Evolutionary conservation across 2,113 vertebrate species (phyloP), one percentile per base, ranked within the genome.

Genomic region (Coptodon bakossiorum): DNA sequence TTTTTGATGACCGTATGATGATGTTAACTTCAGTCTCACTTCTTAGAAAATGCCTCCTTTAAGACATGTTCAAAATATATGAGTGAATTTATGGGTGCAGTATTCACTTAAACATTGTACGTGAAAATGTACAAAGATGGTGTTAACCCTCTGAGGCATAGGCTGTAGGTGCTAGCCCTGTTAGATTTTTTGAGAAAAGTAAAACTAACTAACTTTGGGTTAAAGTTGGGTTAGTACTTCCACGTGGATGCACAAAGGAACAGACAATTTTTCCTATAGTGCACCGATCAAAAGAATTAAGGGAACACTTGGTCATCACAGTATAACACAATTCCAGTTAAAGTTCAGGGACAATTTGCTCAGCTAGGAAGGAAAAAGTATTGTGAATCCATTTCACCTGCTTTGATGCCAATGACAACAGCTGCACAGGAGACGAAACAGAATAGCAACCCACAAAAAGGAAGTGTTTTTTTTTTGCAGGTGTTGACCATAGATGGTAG

Each of bases 401-500:
- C 43, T 76, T 76, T 76, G 71, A 17, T 76, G 24, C 16, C 24
- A 19, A 31, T 76, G 43, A 76, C 24, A 31, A 19, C 68, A 76
- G 1, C 13, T 45, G 22, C 40, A 76, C 14, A 45, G 24, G 9
- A 48, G 14, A 48, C 0, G 6, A 45, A 76, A 11, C 14, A 76
- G 6, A 27, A 50, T 19, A 48, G 9, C 40, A 48, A 29, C 43
- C 3, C 9, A 17, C 43, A 50, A 12, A 50, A 76, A 76, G 24
- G 9, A 45, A 76, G 40, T 29, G 71, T 1, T 0, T 0, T 11
- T 29, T 43, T 63, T 76, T 24, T 29, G 14, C 6, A 73, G 68
- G 8, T 73, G 68, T 45, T 48, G 40, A 24, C 14, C 40, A 48
- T 10, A 29, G 40, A 76, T 27, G 14, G 9, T 6, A 27, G 22